Base-by-base conservation (phyloP, 2,113 vertebrate genomes). In the Lota lota region DNA sequence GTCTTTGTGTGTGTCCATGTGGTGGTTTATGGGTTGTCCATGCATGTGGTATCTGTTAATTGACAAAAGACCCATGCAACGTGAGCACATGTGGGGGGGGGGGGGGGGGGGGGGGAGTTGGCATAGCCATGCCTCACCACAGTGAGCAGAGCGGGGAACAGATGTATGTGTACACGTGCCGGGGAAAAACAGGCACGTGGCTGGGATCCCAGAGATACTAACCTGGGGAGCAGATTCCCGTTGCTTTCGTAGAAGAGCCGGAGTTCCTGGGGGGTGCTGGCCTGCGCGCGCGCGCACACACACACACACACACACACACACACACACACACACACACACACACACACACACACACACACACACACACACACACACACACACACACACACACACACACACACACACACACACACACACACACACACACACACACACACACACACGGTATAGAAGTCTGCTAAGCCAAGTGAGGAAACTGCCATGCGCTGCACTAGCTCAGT, bases 201-300 rank as follows among this genome's bases (percentile, higher is more conserved):
- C n/a, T 53, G 67, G 50, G 53, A 58, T 18, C 20, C 1, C 19
- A 50, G 61, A 22, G 64, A 19, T 17, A 83, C 95, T 94, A 83
- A 98, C 96, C 89, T 94, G 47, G 97, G 97, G 76, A 93, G 88
- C 70, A 98, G 90, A 40, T 87, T 96, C 90, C 92, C 94, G 90
- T 95, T 96, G 90, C 94, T 97, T 91, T 97, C 95, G 2, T 98
- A 99, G 89, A 95, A 98, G 64, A 95, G 91, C 15, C 96, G 94
- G 24, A 99, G 94, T 76, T 98, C 95, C 80, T 98, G 96, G 0
- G 97, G 97, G 63, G 94, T 96, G 88, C 93, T 97, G 73, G 97
- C 97, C 97, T 98, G 73, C 1, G 64, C 56, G 75, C 24, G 75
- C 18, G 57, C 14, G 75, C 33, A 70, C 22, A 63, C 12, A 73